Conservation (phyloP, 53 echinoderm and acorn worm genomes). For the Apostichopus leukothele region DNA sequence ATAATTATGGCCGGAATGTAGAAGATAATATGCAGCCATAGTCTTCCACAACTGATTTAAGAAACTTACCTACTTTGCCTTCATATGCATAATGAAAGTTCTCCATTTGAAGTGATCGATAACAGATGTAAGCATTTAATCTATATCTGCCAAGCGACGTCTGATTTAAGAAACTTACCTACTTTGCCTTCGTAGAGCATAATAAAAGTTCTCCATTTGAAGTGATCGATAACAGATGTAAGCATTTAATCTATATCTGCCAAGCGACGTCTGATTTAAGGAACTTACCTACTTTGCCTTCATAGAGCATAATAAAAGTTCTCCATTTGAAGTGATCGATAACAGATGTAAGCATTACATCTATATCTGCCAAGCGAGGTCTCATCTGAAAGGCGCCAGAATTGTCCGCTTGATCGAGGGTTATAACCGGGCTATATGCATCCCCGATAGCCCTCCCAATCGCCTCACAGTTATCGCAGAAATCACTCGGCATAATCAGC, state of each 20-base stretch:
- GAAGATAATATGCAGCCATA: too few relatives aligned
- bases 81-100: constrained; percentile 59
- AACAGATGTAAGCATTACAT: constrained; percentile 52
- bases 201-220: constrained; percentile 62
- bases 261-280: background rate
- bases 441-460: constrained; percentile 55
- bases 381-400: constrained; percentile 68
- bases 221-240: constrained; percentile 14
- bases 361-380: constrained; percentile 55
- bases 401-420: constrained; percentile 56
- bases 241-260: constrained; percentile 57
- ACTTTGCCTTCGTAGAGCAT: constrained; percentile 57
- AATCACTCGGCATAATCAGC: constrained; percentile 66
- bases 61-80: constrained; percentile 49
- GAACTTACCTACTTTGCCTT: constrained; percentile 54
- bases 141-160: constrained; percentile 43
- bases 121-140: constrained; percentile 22
- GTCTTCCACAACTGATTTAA: too few relatives aligned
- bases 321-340: constrained; percentile 62
- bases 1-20: too few relatives aligned
- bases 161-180: constrained; percentile 20
- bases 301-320: constrained; percentile 61
- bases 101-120: constrained; percentile 51
- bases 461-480: constrained; percentile 62
- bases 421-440: constrained; percentile 56